A percentile compares a stretch with the other conserved stretches of the same genome.
These are phyloP conservation scores for Emydoidea blandingii DNA, from an alignment of 2,797 vertebrate genomes.

Conservation along the genomic window DNA sequence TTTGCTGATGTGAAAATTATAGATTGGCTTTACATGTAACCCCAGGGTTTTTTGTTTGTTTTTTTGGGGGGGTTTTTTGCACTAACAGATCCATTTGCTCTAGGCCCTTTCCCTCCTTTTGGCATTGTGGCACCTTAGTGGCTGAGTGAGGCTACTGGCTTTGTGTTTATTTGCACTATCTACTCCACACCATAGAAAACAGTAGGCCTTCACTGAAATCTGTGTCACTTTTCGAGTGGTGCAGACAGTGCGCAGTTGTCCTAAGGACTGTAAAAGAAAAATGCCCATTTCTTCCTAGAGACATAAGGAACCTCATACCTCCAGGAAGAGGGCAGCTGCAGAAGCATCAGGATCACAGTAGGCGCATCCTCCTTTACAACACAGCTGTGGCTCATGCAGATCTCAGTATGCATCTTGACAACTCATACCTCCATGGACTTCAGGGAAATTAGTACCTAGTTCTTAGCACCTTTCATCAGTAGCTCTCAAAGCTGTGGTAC, in stretches of 20 bases:
- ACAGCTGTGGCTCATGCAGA: neutral
- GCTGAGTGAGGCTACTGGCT: no score
- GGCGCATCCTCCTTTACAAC: neutral
- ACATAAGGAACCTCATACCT: neutral
- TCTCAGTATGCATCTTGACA: neutral
- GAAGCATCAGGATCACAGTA: no score
- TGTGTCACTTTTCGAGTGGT: neutral
- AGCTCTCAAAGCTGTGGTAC: no score
- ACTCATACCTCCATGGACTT: neutral
- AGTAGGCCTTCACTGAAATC: neutral
- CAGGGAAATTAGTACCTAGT: neutral
- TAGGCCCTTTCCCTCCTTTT: neutral
- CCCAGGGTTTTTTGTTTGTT: fast-evolving
- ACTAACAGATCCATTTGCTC: neutral
- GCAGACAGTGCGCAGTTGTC: neutral
- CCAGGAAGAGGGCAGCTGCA: neutral
- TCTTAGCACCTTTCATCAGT: no score
- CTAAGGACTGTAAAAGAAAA: neutral
- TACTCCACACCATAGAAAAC: neutral
- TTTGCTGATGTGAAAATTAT: neutral
- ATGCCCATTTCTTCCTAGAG: neutral
- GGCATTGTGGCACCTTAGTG: neutral
- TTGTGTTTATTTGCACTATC: no score
- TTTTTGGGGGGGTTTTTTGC: neutral
- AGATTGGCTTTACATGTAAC: neutral